These are phyloP conservation scores for Pelecanoides urinatrix DNA, from an alignment of 2,113 vertebrate species.

Conservation along the genomic window DNA sequence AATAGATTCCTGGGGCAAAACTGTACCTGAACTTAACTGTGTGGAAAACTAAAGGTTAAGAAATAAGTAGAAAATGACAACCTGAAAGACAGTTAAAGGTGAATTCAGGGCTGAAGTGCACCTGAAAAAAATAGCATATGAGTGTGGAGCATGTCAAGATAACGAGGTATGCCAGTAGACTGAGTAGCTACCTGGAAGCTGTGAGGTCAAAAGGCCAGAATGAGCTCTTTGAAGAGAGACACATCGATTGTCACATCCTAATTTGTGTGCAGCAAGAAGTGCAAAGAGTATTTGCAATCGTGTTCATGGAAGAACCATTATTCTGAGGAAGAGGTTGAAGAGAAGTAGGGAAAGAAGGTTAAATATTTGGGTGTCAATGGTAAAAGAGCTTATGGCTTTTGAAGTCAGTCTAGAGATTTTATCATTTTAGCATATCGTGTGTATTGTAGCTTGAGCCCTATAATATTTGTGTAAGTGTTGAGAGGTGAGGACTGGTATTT, in stretches of 20 bases:
- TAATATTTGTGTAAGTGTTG: not conserved
- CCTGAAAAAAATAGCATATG: not conserved
- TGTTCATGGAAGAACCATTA: not conserved
- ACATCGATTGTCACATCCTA: not conserved
- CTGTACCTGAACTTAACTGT: not conserved
- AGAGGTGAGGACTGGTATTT: not conserved
- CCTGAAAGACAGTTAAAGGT: not conserved
- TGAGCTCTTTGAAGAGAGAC: not conserved
- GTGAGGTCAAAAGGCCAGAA: constrained; percentile 15
- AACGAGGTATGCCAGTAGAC: not conserved
- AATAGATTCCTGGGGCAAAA: not conserved
- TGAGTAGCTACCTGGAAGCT: not conserved
- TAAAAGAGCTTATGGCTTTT: not conserved
- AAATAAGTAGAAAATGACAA: not conserved
- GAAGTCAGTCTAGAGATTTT: not conserved
- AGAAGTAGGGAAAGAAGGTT: not conserved
- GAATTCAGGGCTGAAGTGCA: not conserved
- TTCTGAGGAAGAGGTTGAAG: not conserved
- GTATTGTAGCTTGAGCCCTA: not conserved
- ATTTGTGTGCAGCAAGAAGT: not conserved
- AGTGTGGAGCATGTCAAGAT: not conserved
- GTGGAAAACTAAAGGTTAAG: not conserved
- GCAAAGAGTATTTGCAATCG: not conserved
- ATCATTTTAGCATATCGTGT: not conserved
- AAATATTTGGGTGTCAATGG: not conserved